phyloP scores from a whole-genome alignment of 2,797 vertebrate species.

The Pteropus rufus region DNA sequence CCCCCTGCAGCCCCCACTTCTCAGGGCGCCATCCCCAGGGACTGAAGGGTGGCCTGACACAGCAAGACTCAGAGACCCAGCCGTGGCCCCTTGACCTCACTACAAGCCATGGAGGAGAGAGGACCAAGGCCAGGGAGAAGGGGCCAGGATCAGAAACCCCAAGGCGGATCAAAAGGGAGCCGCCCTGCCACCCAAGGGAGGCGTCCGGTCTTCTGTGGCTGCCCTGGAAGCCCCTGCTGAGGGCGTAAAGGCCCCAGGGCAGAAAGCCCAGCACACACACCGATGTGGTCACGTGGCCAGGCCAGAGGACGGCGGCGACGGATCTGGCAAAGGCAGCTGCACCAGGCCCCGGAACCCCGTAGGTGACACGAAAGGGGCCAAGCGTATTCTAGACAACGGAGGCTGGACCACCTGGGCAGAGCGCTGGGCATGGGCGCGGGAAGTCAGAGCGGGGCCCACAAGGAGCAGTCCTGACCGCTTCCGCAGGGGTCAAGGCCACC shows the following conservation, averaged over 20 bases:
- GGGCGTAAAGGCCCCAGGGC: background rate
- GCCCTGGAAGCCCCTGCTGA: background rate
- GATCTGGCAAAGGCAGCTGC: background rate
- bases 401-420: too few species aligned
- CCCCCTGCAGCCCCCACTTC: background rate
- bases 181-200: background rate
- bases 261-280: background rate
- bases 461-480: background rate
- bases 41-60: background rate
- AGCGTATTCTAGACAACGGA: background rate
- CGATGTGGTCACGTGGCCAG: background rate
- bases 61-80: background rate
- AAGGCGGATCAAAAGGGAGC: background rate
- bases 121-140: background rate
- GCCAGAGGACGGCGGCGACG: rapidly evolving
- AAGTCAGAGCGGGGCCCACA: background rate
- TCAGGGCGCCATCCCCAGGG: rapidly evolving
- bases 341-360: background rate
- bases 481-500: background rate
- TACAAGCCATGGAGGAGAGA: background rate
- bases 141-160: background rate
- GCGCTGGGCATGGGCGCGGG: rapidly evolving
- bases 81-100: rapidly evolving
- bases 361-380: background rate
- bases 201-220: background rate